phyloP scores from a whole-genome alignment of 2,113 vertebrate genomes.

The Catagonus wagneri region DNA sequence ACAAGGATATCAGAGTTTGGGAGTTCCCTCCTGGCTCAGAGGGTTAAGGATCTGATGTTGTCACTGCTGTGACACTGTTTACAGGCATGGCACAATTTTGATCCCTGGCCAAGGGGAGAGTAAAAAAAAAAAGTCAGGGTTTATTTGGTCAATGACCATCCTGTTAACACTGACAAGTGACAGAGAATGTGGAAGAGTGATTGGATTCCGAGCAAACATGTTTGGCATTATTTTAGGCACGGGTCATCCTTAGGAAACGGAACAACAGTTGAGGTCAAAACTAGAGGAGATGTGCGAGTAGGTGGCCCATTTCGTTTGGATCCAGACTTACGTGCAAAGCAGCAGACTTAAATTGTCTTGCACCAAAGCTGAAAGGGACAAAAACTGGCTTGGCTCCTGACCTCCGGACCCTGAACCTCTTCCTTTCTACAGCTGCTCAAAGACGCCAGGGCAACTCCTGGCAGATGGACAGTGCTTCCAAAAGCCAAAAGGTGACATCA shows the following conservation, averaged over 20 bases:
- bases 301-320: too few species aligned
- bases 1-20: too few species aligned
- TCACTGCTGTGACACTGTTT: too few species aligned
- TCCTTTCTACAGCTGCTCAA: not conserved
- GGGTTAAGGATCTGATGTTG: too few species aligned
- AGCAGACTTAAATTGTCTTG: accelerated
- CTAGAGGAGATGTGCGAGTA: not conserved
- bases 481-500: not conserved
- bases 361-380: not conserved
- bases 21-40: too few species aligned
- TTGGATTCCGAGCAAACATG: too few species aligned
- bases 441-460: not conserved
- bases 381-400: accelerated
- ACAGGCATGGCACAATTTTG: too few species aligned
- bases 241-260: not conserved
- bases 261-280: not conserved
- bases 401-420: not conserved
- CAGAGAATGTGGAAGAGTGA: not conserved
- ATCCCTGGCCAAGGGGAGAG: too few species aligned
- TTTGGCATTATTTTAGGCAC: not conserved
- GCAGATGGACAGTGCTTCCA: accelerated
- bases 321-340: not conserved
- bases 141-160: accelerated
- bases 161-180: accelerated
- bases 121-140: too few species aligned